Base-by-base conservation (phyloP, 1,140 invertebrate species). In the Drosophila ananassae region DNA sequence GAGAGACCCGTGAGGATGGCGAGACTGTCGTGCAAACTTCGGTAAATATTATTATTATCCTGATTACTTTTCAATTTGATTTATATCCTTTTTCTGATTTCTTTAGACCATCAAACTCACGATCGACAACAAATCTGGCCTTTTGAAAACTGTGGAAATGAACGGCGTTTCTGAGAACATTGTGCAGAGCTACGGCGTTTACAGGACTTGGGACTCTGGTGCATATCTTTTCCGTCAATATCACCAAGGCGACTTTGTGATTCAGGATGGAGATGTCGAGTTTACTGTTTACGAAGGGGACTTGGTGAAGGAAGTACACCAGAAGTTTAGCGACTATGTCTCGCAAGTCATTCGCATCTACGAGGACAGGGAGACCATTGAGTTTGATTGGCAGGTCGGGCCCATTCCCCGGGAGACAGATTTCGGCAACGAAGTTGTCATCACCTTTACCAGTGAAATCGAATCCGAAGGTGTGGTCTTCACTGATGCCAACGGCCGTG, bases 401-500 rank as follows among this genome's bases (percentile, higher is more conserved):
- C 98, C 98, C 0, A 97, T 99, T 69, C 97, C 98, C 5, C 93
- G 97, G n/a, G 93, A 77, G 0, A 96, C 97, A 80, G 89, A 92
- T 0, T 85, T 94, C 50, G 97, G 97, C 0, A 97, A 96, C 90
- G 98, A 99, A 92, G 93, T 98, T 5, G 93, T 99, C 1, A 95
- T 94, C 0, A 93, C 94, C 52, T 98, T 96, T 58, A 92, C 93
- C 9, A 95, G 95, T 8, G 92, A 94, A 48, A 85, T 98, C 2
- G 73, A 93, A 0, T 95, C 95, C 0, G 92, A 95, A 2, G 94
- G 93, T 0, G 92, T 93, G 1, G 99, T 99, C 91, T 98, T 96
- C 89, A 99, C 98, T 0, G 98, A 99, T 91, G 95, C 97, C 0
- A 99, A 99, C 92, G 98, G 98, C 0, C 93, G 98, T 39, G 97